Evolutionary conservation across 2,888 invertebrate genomes (phyloP), one percentile per base, ranked within the genome.

Genomic region (Physocephala rufipes): DNA sequence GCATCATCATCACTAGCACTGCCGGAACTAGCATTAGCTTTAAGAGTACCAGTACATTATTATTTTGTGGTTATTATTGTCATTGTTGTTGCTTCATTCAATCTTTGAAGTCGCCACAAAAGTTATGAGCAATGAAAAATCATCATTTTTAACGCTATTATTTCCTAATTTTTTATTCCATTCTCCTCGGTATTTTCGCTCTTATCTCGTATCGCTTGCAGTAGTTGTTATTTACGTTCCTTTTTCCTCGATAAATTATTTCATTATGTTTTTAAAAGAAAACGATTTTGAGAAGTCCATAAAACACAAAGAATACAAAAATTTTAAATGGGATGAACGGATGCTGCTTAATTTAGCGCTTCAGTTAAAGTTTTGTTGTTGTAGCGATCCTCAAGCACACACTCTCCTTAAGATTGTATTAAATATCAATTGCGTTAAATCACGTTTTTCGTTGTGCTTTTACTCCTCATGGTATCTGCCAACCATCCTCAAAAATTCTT

Each of bases 1-100:
- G 19, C 36, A 62, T 30, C 21, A 16, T 2, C 62, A 45, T 28
- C 55, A 26, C 28, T 36, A 13, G 9, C 45, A 21, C 19, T 36
- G 19, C 9, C 62, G 21, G 30, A 21, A 26, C 28, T 36, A 13
- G 9, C 45, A 21, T 36, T 36, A 36, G 36, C 21, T 53, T 24
- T n/a, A 21, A 21, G 3, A 53, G 21, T 7, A 53, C 9, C 21
- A 21, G 12, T n/a, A n/a, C 19, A n/a, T n/a, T n/a, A n/a, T n/a
- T n/a, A n/a, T n/a, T n/a, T n/a, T 12, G 21, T 2, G 5, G 21
- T 13, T n/a, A 12, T 53, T 21, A 21, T 24, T 24, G 24, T 53
- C n/a, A 21, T 53, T 53, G 28, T 59, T 61, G 61, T 36, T 36
- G 36, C 61, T n/a, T 30, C 61, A 36, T n/a, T 61, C 61, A 19